These are phyloP conservation scores for Musca vetustissima DNA, from an alignment of 1,140 invertebrate genomes.

Conservation along the genomic window DNA sequence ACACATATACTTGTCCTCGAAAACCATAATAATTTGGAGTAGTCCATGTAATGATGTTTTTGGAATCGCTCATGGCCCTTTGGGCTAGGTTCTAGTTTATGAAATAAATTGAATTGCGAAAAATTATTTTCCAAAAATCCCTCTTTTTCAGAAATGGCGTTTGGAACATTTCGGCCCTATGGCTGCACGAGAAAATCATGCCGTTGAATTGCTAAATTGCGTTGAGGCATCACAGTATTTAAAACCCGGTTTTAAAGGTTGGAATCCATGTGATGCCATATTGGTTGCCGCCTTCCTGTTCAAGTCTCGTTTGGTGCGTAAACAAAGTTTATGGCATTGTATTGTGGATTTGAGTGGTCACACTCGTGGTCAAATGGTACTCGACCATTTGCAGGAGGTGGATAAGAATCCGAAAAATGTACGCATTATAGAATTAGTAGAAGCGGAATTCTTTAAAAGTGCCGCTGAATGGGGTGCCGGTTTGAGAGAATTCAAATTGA, in stretches of 20 bases:
- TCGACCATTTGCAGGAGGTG: conserved; percentile 60
- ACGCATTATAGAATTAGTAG: conserved; percentile 59
- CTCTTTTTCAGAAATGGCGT: conserved; percentile 60
- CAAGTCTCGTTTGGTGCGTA: conserved; percentile 48
- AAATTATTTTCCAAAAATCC: not conserved
- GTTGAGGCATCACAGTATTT: conserved; percentile 58
- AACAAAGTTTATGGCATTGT: conserved; percentile 54
- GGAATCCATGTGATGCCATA: conserved; percentile 63
- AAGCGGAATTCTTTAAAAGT: conserved; percentile 58
- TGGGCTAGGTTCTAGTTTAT: too few relatives aligned
- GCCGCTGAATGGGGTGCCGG: conserved; percentile 43
- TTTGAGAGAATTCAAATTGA: conserved; percentile 11
- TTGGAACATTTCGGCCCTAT: conserved; percentile 38
- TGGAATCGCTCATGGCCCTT: too few relatives aligned
- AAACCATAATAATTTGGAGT: too few relatives aligned
- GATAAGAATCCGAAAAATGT: conserved; percentile 58
- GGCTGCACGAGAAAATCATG: conserved; percentile 39
- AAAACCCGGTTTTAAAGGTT: conserved; percentile 41
- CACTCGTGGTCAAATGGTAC: conserved; percentile 64
- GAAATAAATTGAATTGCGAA: too few relatives aligned
- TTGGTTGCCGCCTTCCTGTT: conserved; percentile 59
- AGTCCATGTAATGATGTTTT: too few relatives aligned
- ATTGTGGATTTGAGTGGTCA: conserved; percentile 62
- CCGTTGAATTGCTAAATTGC: conserved; percentile 59
- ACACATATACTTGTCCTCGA: too few relatives aligned